These are phyloP conservation scores for Eonycteris spelaea DNA, from an alignment of 2,113 vertebrate genomes.

Conservation along the genomic window DNA sequence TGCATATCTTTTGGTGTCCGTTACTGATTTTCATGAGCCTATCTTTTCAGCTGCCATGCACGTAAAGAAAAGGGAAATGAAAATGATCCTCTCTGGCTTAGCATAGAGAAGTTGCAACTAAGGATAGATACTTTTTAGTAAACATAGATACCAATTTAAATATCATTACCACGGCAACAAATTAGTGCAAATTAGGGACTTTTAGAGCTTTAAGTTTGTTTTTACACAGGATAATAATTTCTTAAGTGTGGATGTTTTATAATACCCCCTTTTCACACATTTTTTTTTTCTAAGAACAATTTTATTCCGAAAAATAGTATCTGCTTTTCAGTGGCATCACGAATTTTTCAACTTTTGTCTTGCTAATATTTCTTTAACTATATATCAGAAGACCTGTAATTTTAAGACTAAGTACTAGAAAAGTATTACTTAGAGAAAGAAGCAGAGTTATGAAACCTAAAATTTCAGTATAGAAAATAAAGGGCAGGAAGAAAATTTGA, in stretches of 20 bases:
- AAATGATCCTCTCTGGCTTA: background rate
- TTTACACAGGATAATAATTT: background rate
- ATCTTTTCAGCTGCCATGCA: background rate
- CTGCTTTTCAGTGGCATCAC: background rate
- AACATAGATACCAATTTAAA: constrained; percentile 15
- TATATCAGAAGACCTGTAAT: background rate
- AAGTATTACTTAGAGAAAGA: background rate
- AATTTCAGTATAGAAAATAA: background rate
- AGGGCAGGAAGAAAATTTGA: background rate
- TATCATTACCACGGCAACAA: background rate
- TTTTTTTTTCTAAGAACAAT: background rate
- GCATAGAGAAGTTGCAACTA: background rate
- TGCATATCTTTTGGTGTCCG: background rate
- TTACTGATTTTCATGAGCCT: background rate
- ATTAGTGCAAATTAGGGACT: background rate
- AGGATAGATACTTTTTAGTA: background rate
- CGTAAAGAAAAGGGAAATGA: background rate
- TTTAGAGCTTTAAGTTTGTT: background rate
- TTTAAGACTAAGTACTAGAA: constrained; percentile 19
- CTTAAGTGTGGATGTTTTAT: background rate
- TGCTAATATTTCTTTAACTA: background rate
- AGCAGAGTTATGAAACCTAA: background rate
- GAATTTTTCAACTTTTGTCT: background rate
- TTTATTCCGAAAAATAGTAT: background rate
- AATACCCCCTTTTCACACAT: background rate